Evolutionary conservation across 2,888 invertebrate genomes (phyloP).

Genomic region (Gnatocerus cornutus): DNA sequence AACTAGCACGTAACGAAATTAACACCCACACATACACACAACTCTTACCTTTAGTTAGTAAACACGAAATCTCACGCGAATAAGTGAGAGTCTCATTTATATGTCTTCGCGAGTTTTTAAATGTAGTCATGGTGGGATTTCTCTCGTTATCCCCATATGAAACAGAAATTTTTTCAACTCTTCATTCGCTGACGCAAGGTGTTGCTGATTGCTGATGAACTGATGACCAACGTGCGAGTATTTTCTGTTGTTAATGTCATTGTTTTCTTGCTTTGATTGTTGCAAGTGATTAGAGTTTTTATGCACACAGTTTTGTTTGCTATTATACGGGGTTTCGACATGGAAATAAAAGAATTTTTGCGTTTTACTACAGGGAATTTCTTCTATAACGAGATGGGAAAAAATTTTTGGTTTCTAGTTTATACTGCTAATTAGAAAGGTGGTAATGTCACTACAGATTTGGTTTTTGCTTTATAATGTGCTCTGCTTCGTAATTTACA

Average conservation of each 20-base stretch:
- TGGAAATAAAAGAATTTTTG: too few relatives aligned
- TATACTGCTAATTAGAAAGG: too few relatives aligned
- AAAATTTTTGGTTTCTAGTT: too few relatives aligned
- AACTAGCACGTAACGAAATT: constrained; percentile 4
- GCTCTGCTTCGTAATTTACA: too few relatives aligned
- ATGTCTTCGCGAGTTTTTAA: constrained; percentile 44
- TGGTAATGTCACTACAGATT: too few relatives aligned
- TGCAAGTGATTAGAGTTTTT: not conserved
- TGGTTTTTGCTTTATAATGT: too few relatives aligned
- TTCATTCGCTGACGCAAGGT: constrained; percentile 7
- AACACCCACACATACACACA: constrained; percentile 56
- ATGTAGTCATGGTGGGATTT: constrained; percentile 45
- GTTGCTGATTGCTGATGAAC: constrained; percentile 7
- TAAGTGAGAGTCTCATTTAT: constrained; percentile 52
- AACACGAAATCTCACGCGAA: constrained; percentile 45
- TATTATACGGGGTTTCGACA: too few relatives aligned
- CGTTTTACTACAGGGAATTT: too few relatives aligned
- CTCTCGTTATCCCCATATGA: constrained; percentile 42
- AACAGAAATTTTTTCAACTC: constrained; percentile 27
- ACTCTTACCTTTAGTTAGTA: constrained; percentile 45
- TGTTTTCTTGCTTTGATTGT: not conserved
- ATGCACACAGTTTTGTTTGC: not conserved
- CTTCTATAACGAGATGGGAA: too few relatives aligned
- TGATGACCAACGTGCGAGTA: constrained; percentile 3
- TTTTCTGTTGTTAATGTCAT: constrained; percentile 6